Percentiles rank a stretch among this genome's conserved stretches.
These are phyloP conservation scores for Stenodera caucasica DNA, from an alignment of 2,888 invertebrate genomes.

Conservation along the genomic window DNA sequence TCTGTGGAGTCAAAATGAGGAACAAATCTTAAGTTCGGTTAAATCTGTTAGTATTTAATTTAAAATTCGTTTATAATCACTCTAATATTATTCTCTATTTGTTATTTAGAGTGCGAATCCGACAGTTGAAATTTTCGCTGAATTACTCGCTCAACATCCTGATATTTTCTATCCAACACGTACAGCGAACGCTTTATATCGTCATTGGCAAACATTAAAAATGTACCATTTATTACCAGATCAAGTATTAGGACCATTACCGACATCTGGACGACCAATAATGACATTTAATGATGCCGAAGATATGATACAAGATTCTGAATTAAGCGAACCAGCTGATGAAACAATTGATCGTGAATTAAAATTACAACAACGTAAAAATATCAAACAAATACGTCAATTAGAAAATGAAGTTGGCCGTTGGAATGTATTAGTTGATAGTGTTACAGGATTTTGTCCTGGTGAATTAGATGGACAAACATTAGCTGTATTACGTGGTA, in stretches of 20 bases:
- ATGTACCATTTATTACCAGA: slow-evolving; percentile 90
- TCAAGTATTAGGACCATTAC: slow-evolving; percentile 67
- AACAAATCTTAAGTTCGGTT: slow-evolving; percentile 79
- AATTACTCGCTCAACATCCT: slow-evolving; percentile 79
- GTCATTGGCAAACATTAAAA: slow-evolving; percentile 91
- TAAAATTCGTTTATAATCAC: background rate
- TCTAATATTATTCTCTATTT: background rate
- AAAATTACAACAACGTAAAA: slow-evolving; percentile 66
- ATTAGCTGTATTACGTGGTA: slow-evolving; percentile 86
- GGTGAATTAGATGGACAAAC: slow-evolving; percentile 94
- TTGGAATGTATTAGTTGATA: slow-evolving; percentile 93
- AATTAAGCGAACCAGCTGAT: slow-evolving; percentile 79
- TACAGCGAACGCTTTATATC: slow-evolving; percentile 80
- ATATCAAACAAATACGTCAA: slow-evolving; percentile 72
- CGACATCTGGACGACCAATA: slow-evolving; percentile 54
- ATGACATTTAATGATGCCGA: slow-evolving; percentile 90
- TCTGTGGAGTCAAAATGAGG: slow-evolving; percentile 87
- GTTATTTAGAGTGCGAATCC: slow-evolving; percentile 67
- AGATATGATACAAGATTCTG: slow-evolving; percentile 82
- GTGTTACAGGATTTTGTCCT: slow-evolving; percentile 79
- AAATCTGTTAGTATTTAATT: slow-evolving; percentile 66
- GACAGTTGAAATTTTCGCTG: slow-evolving; percentile 78
- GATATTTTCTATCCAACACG: slow-evolving; percentile 85
- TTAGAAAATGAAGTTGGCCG: slow-evolving; percentile 83
- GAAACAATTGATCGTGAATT: slow-evolving; percentile 80